Conservation (phyloP, 2,888 invertebrate species). For the Hyposoter dolosus region DNA sequence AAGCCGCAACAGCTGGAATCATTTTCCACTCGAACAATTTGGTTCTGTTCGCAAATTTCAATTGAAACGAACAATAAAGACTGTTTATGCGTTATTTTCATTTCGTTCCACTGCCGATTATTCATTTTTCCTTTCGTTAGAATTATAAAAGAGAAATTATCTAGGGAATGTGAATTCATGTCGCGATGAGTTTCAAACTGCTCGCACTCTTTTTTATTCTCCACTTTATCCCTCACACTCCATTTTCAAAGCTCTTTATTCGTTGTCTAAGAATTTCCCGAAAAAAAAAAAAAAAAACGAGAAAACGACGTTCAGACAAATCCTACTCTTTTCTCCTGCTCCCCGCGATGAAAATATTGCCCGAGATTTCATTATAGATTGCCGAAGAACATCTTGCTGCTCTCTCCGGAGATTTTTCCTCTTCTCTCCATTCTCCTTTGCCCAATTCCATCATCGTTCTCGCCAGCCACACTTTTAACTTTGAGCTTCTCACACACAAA, state of each 20-base stretch:
- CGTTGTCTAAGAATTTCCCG: slow-evolving; percentile 27
- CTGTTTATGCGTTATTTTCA: not conserved
- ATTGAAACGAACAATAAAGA: not conserved
- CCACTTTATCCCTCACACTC: not conserved
- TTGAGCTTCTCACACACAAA: slow-evolving; percentile 24
- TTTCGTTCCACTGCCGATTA: not conserved
- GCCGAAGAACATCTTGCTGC: slow-evolving; percentile 65
- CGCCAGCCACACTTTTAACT: slow-evolving; percentile 6
- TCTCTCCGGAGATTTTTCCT: slow-evolving; percentile 54
- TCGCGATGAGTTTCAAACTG: not conserved
- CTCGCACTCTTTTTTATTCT: not conserved
- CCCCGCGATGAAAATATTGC: slow-evolving; percentile 77
- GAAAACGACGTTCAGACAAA: slow-evolving; percentile 47
- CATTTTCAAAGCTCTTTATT: slow-evolving; percentile 31
- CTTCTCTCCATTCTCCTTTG: slow-evolving; percentile 23
- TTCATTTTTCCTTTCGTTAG: not conserved
- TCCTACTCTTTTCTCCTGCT: slow-evolving; percentile 55
- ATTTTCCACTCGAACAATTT: not conserved
- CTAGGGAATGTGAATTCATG: not conserved
- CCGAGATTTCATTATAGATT: slow-evolving; percentile 79
- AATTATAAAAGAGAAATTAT: not conserved
- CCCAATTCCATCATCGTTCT: slow-evolving; percentile 12
- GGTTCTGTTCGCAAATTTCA: not conserved
- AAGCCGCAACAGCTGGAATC: not conserved
- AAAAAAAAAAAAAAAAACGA: not conserved